Evolutionary conservation across 2,797 vertebrate genomes (phyloP).

Genomic region (Chelmon rostratus): DNA sequence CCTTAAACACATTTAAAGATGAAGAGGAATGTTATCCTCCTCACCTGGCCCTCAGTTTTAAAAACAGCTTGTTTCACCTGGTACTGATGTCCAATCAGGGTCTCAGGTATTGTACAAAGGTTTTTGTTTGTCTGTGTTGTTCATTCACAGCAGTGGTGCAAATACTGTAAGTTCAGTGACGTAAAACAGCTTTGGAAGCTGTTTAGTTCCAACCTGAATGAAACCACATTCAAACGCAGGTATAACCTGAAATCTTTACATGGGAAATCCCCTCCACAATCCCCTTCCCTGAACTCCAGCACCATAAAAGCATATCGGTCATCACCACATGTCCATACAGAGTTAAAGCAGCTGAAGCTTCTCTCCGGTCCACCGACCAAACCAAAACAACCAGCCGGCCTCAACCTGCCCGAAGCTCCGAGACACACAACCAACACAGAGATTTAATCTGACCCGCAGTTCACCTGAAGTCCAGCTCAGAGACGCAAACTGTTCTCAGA

Average conservation of each 20-base stretch:
- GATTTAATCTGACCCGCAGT: neutral
- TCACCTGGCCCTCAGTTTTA: neutral
- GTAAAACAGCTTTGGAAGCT: neutral
- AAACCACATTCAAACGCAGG: neutral
- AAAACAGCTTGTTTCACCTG: conserved; percentile 2
- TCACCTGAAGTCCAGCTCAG: neutral
- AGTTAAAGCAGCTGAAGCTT: conserved; percentile 7
- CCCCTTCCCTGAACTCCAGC: neutral
- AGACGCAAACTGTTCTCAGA: neutral
- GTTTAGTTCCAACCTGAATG: neutral
- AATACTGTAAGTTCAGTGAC: neutral
- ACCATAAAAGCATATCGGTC: neutral
- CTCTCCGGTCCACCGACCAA: conserved; percentile 17
- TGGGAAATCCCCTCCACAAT: neutral
- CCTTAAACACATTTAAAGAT: too few species aligned
- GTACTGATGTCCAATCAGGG: neutral
- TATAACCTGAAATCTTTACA: neutral
- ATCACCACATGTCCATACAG: neutral
- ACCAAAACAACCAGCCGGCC: conserved; percentile 26
- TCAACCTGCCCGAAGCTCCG: neutral
- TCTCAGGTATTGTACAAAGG: neutral
- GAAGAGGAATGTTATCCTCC: neutral
- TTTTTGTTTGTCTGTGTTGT: neutral
- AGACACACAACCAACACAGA: neutral
- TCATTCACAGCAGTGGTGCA: neutral